Conservation (phyloP, 2,888 invertebrate species). For the Nysson spinosus region DNA sequence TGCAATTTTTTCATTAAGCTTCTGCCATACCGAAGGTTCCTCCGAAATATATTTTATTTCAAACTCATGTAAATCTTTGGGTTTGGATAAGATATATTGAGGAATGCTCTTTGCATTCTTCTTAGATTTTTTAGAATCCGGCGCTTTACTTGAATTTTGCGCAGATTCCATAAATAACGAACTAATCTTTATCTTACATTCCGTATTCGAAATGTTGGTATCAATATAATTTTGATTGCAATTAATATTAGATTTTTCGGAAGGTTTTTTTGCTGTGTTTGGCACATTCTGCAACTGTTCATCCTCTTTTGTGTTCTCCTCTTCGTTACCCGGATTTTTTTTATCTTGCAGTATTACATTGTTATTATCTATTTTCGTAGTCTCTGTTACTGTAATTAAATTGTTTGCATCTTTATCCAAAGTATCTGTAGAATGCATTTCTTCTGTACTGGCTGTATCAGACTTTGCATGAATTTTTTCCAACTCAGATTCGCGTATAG, state of each 20-base stretch:
- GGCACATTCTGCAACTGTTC: too few relatives aligned
- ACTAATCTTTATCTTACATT: constrained; percentile 20
- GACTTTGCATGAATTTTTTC: constrained; percentile 61
- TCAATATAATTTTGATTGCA: background rate
- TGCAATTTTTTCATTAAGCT: constrained; percentile 50
- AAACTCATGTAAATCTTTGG: constrained; percentile 44
- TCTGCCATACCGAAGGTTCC: constrained; percentile 54
- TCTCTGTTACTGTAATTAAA: constrained; percentile 5
- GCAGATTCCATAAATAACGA: constrained; percentile 15
- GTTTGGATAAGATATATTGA: constrained; percentile 6
- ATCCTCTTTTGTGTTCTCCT: too few relatives aligned
- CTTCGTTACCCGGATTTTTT: too few relatives aligned
- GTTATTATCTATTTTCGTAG: too few relatives aligned
- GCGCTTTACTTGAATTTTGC: background rate
- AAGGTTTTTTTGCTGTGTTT: too few relatives aligned
- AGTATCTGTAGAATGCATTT: constrained; percentile 28
- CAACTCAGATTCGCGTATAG: constrained; percentile 53
- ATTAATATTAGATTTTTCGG: too few relatives aligned
- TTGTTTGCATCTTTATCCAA: constrained; percentile 39
- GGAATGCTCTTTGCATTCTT: too few relatives aligned
- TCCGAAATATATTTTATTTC: constrained; percentile 26
- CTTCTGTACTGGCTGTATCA: constrained; percentile 3
- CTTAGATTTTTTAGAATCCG: background rate
- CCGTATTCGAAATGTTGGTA: background rate
- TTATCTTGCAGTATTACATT: too few relatives aligned